Conservation (phyloP, 2,797 vertebrate genomes). For the Phyllotis vaccarum region DNA sequence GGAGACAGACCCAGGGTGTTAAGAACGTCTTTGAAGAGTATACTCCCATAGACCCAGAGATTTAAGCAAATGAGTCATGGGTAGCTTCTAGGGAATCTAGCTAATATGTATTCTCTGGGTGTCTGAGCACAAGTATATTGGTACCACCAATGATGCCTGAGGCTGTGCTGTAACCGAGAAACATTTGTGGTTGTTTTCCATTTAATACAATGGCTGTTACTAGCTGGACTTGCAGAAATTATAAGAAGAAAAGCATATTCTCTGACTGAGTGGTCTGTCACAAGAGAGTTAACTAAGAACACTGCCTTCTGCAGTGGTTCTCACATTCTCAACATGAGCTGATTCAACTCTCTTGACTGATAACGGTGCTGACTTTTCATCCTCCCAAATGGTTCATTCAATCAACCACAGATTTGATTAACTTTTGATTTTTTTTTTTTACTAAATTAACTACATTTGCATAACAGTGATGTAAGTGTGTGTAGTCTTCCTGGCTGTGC, state of each 20-base stretch:
- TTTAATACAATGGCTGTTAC: background rate
- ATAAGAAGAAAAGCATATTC: conserved; percentile 9
- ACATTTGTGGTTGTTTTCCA: background rate
- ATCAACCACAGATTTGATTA: conserved; percentile 69
- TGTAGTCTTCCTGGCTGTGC: background rate
- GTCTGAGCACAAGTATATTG: background rate
- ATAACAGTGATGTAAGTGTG: background rate
- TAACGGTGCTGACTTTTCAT: background rate
- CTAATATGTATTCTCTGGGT: background rate
- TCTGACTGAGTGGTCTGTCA: background rate
- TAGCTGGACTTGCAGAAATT: conserved; percentile 61
- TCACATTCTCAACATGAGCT: background rate
- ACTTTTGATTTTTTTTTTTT: conserved; percentile 38
- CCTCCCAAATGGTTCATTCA: conserved; percentile 65
- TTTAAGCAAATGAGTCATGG: conserved; percentile 51
- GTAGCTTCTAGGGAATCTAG: conserved; percentile 18
- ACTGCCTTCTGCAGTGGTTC: background rate
- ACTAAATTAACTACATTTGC: conserved; percentile 53
- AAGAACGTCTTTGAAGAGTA: conserved; percentile 48
- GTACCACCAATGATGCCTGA: background rate
- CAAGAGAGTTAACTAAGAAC: conserved; percentile 25
- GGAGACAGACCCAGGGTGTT: background rate
- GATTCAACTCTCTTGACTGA: conserved; percentile 16
- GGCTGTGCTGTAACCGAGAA: background rate
- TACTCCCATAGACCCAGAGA: conserved; percentile 50